Percentiles rank a stretch among this genome's conserved stretches.
Evolutionary conservation across 2,888 invertebrate genomes (phyloP).

Genomic region (Sminthurides aquaticus): DNA sequence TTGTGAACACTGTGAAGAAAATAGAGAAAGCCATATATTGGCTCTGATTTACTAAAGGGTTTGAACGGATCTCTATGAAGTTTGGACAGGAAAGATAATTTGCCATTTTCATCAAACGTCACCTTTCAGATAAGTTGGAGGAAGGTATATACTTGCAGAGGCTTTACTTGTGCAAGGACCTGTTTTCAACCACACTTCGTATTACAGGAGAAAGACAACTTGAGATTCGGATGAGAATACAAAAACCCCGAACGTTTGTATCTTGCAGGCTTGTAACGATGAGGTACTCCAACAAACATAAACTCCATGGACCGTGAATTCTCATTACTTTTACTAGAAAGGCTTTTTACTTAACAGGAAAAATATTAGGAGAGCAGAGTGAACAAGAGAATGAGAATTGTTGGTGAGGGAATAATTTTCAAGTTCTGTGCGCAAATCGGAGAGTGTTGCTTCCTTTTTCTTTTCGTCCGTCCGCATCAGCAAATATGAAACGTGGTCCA

Average conservation of each 20-base stretch:
- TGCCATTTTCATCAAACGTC: neutral
- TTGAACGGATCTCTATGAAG: no score
- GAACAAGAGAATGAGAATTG: slow-evolving; percentile 2
- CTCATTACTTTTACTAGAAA: neutral
- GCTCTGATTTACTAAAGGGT: no score
- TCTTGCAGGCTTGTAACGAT: neutral
- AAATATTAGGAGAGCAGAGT: neutral
- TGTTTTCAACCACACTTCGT: neutral
- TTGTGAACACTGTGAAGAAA: no score
- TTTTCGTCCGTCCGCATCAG: no score
- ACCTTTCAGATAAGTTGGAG: neutral
- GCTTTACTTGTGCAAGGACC: no score
- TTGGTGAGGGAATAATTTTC: no score
- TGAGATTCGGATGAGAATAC: neutral
- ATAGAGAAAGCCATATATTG: no score
- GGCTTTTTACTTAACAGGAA: no score
- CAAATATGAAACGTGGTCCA: no score
- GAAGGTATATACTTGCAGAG: no score
- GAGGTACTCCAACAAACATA: neutral
- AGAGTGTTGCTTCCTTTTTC: neutral
- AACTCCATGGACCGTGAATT: neutral
- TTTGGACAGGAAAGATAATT: neutral
- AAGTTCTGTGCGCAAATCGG: neutral
- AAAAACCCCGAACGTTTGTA: neutral
- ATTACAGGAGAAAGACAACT: neutral